These are phyloP conservation scores for Heliconius nattereri DNA, from an alignment of 1,140 invertebrate species.

Conservation along the genomic window DNA sequence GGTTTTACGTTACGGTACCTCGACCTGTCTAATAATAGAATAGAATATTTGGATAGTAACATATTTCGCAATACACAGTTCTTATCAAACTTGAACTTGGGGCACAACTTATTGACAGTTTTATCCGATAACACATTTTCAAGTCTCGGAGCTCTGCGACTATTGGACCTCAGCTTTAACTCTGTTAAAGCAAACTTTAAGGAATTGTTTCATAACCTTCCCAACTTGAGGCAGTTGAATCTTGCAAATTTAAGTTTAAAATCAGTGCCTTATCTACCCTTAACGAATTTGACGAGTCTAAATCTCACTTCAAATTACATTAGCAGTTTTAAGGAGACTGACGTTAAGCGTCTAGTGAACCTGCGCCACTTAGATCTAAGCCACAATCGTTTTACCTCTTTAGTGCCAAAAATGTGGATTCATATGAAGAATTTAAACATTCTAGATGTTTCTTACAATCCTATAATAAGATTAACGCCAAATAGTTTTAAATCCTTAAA, in stretches of 20 bases:
- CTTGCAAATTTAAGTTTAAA: constrained; percentile 88
- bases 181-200: constrained; percentile 92
- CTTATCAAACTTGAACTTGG: constrained; percentile 89
- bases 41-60: constrained; percentile 93
- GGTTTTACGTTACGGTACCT: constrained; percentile 88
- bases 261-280: constrained; percentile 86
- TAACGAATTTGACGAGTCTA: constrained; percentile 87
- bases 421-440: constrained; percentile 82
- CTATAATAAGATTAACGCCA: constrained; percentile 82
- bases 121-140: constrained; percentile 94
- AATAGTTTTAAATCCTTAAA: constrained; percentile 82
- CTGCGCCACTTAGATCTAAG: constrained; percentile 85
- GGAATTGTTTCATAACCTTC: constrained; percentile 93
- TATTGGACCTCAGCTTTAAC: constrained; percentile 91
- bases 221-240: constrained; percentile 88
- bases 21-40: constrained; percentile 89
- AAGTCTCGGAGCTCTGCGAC: constrained; percentile 88
- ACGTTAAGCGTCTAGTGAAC: constrained; percentile 84
- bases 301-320: constrained; percentile 90
- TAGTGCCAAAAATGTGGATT: constrained; percentile 84
- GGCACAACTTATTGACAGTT: constrained; percentile 90
- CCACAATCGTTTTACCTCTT: constrained; percentile 84
- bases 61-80: constrained; percentile 92
- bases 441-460: constrained; percentile 85
- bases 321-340: constrained; percentile 82